Evolutionary conservation across 2,797 vertebrate species (phyloP).

Genomic region (Anas bernieri): DNA sequence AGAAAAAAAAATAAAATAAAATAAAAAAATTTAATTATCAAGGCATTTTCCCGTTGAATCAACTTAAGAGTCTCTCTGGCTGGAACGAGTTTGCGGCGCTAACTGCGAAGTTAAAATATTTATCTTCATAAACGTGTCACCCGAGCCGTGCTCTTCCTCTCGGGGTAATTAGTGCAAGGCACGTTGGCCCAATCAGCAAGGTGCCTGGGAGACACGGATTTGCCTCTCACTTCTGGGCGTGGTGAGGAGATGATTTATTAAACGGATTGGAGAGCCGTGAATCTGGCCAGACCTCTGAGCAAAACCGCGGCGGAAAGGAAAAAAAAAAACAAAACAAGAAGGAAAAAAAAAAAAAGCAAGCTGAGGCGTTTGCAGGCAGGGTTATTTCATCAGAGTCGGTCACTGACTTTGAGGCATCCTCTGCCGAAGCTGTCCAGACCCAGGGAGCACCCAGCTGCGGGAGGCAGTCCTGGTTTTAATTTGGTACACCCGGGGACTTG

Average conservation of each 20-base stretch:
- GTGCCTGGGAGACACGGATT: conserved; percentile 63
- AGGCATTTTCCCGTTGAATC: conserved; percentile 51
- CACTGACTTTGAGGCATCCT: not conserved
- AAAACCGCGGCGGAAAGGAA: not conserved
- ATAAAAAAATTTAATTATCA: not conserved
- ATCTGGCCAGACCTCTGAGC: conserved; percentile 55
- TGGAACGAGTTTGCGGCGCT: conserved; percentile 20
- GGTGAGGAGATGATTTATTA: conserved; percentile 63
- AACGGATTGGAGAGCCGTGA: conserved; percentile 40
- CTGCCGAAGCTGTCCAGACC: not conserved
- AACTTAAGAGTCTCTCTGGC: not conserved
- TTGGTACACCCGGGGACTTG: not conserved
- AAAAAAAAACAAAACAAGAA: not conserved
- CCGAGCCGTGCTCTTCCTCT: conserved; percentile 22
- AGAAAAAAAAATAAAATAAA: not conserved
- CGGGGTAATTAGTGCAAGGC: conserved; percentile 54
- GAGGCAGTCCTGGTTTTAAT: conserved; percentile 17
- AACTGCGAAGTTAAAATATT: conserved; percentile 66
- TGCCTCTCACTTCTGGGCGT: conserved; percentile 63
- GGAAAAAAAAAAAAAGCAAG: not conserved
- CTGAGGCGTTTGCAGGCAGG: not conserved
- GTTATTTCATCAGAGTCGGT: not conserved
- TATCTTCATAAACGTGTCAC: conserved; percentile 52
- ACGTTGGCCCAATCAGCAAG: conserved; percentile 55
- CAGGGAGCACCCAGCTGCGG: not conserved